These are phyloP conservation scores for Phoxinus phoxinus DNA, from an alignment of 2,113 vertebrate species.

Conservation along the genomic window DNA sequence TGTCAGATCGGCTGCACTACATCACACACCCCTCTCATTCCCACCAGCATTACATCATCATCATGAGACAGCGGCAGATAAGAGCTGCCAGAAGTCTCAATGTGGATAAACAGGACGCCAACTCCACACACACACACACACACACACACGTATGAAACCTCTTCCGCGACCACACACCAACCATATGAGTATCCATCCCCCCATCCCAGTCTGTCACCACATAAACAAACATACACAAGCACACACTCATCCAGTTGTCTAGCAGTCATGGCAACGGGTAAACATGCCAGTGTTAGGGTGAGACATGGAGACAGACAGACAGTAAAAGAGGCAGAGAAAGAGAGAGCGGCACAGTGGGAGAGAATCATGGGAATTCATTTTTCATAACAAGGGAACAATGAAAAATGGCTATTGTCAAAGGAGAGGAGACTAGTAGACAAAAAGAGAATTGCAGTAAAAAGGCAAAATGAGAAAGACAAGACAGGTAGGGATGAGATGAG, in stretches of 20 bases:
- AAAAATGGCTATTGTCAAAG: neutral
- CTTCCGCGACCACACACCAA: slow-evolving; percentile 24
- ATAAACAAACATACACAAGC: slow-evolving; percentile 52
- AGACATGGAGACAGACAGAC: slow-evolving; percentile 19
- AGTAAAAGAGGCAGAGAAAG: neutral
- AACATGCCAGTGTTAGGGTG: slow-evolving; percentile 10
- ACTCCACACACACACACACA: slow-evolving; percentile 28
- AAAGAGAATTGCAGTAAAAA: neutral
- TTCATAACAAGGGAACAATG: neutral
- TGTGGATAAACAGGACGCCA: slow-evolving; percentile 29
- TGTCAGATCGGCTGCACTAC: slow-evolving; percentile 17
- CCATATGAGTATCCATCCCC: slow-evolving; percentile 20
- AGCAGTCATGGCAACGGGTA: slow-evolving; percentile 31
- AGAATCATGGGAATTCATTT: neutral
- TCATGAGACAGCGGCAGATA: slow-evolving; percentile 39
- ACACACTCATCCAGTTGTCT: slow-evolving; percentile 31
- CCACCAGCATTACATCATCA: slow-evolving; percentile 36
- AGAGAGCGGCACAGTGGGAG: neutral
- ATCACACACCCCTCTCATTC: slow-evolving; percentile 3
- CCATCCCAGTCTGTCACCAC: slow-evolving; percentile 24
- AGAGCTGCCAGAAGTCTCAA: slow-evolving; percentile 37
- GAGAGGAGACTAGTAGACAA: neutral
- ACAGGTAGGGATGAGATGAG: neutral
- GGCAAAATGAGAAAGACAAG: neutral
- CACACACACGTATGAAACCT: slow-evolving; percentile 38